Base-by-base conservation (phyloP, 2,113 vertebrate species). In the Odocoileus virginianus region DNA sequence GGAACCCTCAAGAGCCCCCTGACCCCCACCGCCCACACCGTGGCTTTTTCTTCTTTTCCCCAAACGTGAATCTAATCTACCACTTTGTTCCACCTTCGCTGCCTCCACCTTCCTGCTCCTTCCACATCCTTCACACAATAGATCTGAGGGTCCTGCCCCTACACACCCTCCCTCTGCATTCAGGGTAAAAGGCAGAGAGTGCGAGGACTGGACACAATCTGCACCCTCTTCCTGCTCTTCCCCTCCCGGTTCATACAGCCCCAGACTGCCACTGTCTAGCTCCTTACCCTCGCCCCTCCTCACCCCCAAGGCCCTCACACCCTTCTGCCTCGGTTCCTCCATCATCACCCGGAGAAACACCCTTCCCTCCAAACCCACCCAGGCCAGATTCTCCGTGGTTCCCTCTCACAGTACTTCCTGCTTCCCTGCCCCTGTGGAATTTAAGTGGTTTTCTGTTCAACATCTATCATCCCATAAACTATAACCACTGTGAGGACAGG, bases 261-360 rank as follows among this genome's bases (percentile, higher is more conserved):
- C n/a, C 60, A 55, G 47, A n/a, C 15, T 11, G 23, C 43, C 30
- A 15, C 47, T 43, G 25, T 2, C n/a, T 33, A 40, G 86, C 36
- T 27, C n/a, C 54, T n/a, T 2, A 52, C 17, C 4, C 7, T 17
- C 15, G 1, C 3, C 6, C 2, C 5, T 4, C 7, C 57, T 82
- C 15, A 2, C 3, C 57, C 54, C 23, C 60, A 55, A 52, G 82
- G 30, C 36, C 40, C 28, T 50, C 7, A 30, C 28, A 27, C 16
- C 16, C 13, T 17, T 36, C 28, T 33, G 30, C 2, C 8, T 55
- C 2, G 0, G 0, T 4, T n/a, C 67, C 67, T 43, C 74, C 47
- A 23, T 50, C 54, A 21, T 52, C 40, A 27, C 76, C 55, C 50
- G 30, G 79, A 45, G 28, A 47, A 82, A 67, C 17, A 19, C 2